Evolutionary conservation across 2,113 vertebrate genomes (phyloP).

Genomic region (Plotosus lineatus): DNA sequence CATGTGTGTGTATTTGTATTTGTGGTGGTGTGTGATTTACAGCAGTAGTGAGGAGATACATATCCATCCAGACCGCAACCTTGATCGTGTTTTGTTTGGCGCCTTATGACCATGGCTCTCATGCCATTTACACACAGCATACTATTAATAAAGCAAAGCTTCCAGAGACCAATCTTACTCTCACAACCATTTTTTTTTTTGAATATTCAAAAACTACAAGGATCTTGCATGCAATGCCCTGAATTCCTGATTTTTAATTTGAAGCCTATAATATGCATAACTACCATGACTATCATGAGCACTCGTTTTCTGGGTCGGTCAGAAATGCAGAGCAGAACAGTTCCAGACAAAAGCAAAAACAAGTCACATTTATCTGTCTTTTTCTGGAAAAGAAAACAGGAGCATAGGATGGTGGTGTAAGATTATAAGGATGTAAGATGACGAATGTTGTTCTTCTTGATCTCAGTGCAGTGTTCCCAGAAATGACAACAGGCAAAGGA

Average conservation of each 20-base stretch:
- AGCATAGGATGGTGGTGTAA: conserved; percentile 38
- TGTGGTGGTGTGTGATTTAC: conserved; percentile 67
- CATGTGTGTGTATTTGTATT: conserved; percentile 47
- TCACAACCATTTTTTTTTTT: conserved; percentile 34
- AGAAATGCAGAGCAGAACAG: conserved; percentile 38
- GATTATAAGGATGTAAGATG: conserved; percentile 37
- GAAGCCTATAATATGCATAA: conserved; percentile 36
- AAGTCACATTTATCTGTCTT: conserved; percentile 34
- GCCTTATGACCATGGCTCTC: conserved; percentile 58
- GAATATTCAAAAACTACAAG: conserved; percentile 60
- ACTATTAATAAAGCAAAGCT: conserved; percentile 37
- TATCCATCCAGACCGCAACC: conserved; percentile 63
- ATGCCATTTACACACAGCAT: conserved; percentile 42
- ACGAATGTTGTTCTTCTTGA: conserved; percentile 49
- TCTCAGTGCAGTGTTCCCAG: conserved; percentile 43
- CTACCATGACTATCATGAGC: too few species aligned
- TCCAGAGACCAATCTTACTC: conserved; percentile 34
- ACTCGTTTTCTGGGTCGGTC: conserved; percentile 8
- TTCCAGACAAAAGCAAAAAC: conserved; percentile 38
- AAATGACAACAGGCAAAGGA: conserved; percentile 20
- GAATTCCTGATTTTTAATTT: conserved; percentile 54
- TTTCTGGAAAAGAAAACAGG: conserved; percentile 34
- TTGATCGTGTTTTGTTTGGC: conserved; percentile 70
- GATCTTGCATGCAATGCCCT: conserved; percentile 53
- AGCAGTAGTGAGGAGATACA: conserved; percentile 65